Evolutionary conservation across 1,140 invertebrate genomes (phyloP), one percentile per base, ranked within the genome.

Genomic region (Sycophaga agraensis): DNA sequence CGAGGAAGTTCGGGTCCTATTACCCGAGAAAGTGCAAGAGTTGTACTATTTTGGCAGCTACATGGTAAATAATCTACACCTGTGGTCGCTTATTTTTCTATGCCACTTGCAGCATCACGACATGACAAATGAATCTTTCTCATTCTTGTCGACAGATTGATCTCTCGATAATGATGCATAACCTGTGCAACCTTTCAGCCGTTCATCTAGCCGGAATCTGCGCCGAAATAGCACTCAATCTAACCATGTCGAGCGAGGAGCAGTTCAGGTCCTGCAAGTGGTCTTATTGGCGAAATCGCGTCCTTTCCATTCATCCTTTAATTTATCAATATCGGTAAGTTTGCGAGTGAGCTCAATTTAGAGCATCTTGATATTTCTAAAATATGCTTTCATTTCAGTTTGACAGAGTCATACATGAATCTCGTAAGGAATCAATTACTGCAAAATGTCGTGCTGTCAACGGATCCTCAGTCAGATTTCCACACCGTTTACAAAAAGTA

Each of bases 401-500:
- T 61, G 8, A 28, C 43, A 2, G 37, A 66, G 17, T 22, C 19
- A 2, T 22, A 61, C 12, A 66, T 69, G 24, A 24, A 58, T 22
- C 22, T 6, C 0, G 26, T 60, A 1, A 58, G 66, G 3, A 34
- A 49, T 17, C 6, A 17, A 17, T 50, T 74, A 8, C 17, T 73
- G 4, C 26, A 39, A 12, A 54, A 46, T 11, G 8, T 66, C 3
- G 7, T 57, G 0, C 7, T 49, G 14, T 66, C 69, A 0, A 17
- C 34, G 0, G 11, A 40, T 0, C 24, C 31, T 1, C 1, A 43
- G 22, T 40, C 4, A 0, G 53, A 39, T 8, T 22, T 7, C 9
- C 16, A 66, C 0, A 17, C 58, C 16, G 57, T 75, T 9, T 69
- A 68, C n/a, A 70, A 68, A 17, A 75, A 74, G 48, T 75, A 74